Conservation (phyloP, 1,140 invertebrate genomes). For the Zaprionus africanus region DNA sequence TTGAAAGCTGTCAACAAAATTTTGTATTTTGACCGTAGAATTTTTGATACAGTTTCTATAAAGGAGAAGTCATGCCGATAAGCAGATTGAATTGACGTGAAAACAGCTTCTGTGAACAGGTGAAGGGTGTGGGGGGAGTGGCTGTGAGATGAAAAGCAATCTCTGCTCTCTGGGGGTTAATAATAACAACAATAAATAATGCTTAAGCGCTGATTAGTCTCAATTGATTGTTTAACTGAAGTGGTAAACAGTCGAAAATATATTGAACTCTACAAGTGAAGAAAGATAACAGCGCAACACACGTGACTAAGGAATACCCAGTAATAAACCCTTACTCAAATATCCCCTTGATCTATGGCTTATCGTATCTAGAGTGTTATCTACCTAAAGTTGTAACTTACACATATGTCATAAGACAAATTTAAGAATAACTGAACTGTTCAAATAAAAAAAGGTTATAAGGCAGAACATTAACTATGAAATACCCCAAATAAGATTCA, state of each 20-base stretch:
- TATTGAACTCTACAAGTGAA: neutral
- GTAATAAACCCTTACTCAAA: neutral
- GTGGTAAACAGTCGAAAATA: neutral
- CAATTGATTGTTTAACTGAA: neutral
- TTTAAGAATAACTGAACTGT: too few relatives aligned
- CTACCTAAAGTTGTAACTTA: too few relatives aligned
- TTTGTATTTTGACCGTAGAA: neutral
- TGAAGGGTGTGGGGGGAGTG: too few relatives aligned
- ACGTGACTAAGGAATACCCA: neutral
- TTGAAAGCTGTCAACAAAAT: conserved; percentile 9
- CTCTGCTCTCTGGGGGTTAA: neutral
- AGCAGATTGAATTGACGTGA: conserved; percentile 5
- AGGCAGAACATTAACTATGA: too few relatives aligned
- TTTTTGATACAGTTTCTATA: neutral
- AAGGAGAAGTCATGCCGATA: neutral
- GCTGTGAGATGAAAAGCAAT: neutral
- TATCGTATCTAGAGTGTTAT: too few relatives aligned
- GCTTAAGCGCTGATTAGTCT: conserved; percentile 1
- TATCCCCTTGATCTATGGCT: too few relatives aligned
- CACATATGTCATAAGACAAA: too few relatives aligned
- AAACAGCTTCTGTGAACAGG: neutral
- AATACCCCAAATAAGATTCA: too few relatives aligned
- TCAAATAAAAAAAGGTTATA: too few relatives aligned
- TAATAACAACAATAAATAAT: conserved; percentile 3
- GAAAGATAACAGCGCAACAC: neutral